phyloP scores from a whole-genome alignment of 2,113 vertebrate species.

The Notarius quadriscutis region DNA sequence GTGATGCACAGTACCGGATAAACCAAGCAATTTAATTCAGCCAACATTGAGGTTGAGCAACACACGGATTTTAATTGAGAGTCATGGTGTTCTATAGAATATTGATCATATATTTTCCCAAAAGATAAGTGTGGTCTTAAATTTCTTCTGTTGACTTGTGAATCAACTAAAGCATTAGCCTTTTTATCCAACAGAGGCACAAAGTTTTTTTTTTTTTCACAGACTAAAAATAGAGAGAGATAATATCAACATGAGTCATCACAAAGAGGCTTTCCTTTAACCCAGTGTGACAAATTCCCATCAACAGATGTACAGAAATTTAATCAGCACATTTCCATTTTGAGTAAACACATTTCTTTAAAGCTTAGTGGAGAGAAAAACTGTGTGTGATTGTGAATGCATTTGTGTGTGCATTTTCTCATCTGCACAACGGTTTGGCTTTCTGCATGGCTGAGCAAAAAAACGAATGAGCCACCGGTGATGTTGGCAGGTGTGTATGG shows the following conservation, averaged over 20 bases:
- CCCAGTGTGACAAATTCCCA: neutral
- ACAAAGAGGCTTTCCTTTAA: neutral
- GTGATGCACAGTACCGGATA: neutral
- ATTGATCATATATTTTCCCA: neutral
- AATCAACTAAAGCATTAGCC: neutral
- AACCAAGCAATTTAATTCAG: neutral
- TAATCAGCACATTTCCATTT: constrained; percentile 40
- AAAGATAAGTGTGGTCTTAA: neutral
- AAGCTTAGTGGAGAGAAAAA: constrained; percentile 30
- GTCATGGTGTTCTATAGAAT: neutral
- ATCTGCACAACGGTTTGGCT: constrained; percentile 24
- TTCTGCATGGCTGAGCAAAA: constrained; percentile 39
- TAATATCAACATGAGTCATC: constrained; percentile 34
- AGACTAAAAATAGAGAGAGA: constrained; percentile 1
- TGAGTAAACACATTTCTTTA: constrained; percentile 17
- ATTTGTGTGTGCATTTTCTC: constrained; percentile 18
- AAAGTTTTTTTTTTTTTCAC: neutral
- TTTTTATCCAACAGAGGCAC: neutral
- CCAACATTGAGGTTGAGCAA: neutral
- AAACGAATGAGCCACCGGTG: constrained; percentile 35
- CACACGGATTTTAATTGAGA: neutral
- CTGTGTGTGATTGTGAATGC: neutral
- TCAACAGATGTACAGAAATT: neutral
- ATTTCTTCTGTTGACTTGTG: neutral
- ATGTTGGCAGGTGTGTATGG: constrained; percentile 48